These are phyloP conservation scores for Baccha elongata DNA, from an alignment of 2,888 invertebrate species.

Conservation along the genomic window DNA sequence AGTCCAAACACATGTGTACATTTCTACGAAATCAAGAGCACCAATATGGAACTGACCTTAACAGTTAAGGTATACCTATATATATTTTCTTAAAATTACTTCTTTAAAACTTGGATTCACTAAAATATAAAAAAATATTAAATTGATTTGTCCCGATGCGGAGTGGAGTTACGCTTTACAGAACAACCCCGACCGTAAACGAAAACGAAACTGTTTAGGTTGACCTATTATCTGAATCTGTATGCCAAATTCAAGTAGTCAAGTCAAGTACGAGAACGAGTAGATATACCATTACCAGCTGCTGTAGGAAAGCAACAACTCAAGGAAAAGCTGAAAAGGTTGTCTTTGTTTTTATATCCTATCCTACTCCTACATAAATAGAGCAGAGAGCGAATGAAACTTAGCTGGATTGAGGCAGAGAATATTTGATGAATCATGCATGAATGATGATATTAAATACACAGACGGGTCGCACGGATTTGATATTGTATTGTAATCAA, in stretches of 20 bases:
- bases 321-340: conserved; percentile 62
- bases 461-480: too few species aligned
- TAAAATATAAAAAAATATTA: conserved; percentile 2
- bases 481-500: too few species aligned
- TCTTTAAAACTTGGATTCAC: conserved; percentile 5
- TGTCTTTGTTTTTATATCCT: conserved; percentile 33
- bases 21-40: too few species aligned
- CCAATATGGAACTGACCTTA: conserved; percentile 37
- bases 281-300: too few species aligned
- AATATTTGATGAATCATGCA: too few species aligned
- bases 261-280: too few species aligned
- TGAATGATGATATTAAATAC: too few species aligned
- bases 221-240: conserved; percentile 56
- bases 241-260: conserved; percentile 1
- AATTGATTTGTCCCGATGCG: conserved; percentile 16
- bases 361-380: background rate
- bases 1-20: too few species aligned
- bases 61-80: too few species aligned
- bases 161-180: background rate
- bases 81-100: background rate
- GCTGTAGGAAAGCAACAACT: conserved; percentile 31
- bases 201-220: conserved; percentile 60
- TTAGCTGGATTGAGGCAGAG: background rate
- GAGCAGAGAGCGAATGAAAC: background rate
- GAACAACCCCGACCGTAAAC: conserved; percentile 49